phyloP scores from a whole-genome alignment of 2,888 invertebrate species.

The Ophion slaviceki region DNA sequence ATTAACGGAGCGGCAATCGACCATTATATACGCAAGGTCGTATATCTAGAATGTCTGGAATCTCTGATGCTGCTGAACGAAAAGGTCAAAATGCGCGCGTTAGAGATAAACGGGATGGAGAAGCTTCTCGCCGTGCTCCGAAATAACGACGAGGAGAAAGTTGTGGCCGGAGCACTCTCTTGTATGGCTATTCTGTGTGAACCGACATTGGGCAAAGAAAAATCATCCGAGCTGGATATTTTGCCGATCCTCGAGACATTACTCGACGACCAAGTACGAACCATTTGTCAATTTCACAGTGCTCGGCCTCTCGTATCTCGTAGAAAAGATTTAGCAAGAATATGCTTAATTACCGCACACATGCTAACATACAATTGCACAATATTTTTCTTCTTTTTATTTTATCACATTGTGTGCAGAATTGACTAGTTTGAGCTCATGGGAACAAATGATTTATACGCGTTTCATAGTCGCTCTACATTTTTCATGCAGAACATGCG shows the following conservation, averaged over 20 bases:
- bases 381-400: too few species aligned
- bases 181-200: slow-evolving; percentile 80
- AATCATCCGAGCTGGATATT: slow-evolving; percentile 79
- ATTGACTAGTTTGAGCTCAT: too few species aligned
- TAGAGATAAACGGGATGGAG: slow-evolving; percentile 80
- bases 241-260: slow-evolving; percentile 76
- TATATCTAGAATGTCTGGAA: slow-evolving; percentile 81
- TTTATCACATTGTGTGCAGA: too few species aligned
- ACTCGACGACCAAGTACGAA: slow-evolving; percentile 78
- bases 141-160: slow-evolving; percentile 70
- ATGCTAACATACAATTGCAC: too few species aligned
- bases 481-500: too few species aligned
- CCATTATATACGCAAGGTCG: slow-evolving; percentile 60
- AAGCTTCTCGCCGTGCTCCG: slow-evolving; percentile 77
- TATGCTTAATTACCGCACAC: too few species aligned
- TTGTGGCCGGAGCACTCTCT: slow-evolving; percentile 76
- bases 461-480: too few species aligned
- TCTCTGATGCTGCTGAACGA: slow-evolving; percentile 79
- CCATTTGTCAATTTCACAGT: background rate
- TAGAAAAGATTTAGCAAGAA: too few species aligned
- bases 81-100: slow-evolving; percentile 76
- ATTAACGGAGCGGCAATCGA: slow-evolving; percentile 33
- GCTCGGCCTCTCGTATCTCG: too few species aligned
- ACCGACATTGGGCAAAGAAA: slow-evolving; percentile 79
- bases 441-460: too few species aligned